Percentiles rank a stretch among this genome's conserved stretches.
These are phyloP conservation scores for Epinotia nisella DNA, from an alignment of 2,888 invertebrate species.

Conservation along the genomic window DNA sequence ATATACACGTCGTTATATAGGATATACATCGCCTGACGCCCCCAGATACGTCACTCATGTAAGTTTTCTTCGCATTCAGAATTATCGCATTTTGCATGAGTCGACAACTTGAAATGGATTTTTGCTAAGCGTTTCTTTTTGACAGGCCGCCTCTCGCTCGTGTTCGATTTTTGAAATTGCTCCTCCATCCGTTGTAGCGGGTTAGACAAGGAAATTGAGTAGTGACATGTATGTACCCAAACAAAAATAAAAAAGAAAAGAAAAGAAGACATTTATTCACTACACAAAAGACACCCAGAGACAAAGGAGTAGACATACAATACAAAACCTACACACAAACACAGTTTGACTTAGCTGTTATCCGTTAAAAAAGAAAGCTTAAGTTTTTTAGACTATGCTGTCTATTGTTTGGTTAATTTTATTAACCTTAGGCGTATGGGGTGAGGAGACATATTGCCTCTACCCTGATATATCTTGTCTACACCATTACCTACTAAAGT, in stretches of 20 bases:
- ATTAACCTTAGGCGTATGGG: too few species aligned
- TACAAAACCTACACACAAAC: too few species aligned
- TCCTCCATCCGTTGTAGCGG: slow-evolving; percentile 26
- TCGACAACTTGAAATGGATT: slow-evolving; percentile 62
- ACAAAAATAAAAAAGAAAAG: too few species aligned
- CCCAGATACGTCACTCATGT: slow-evolving; percentile 78
- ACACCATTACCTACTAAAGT: background rate
- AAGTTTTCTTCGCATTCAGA: slow-evolving; percentile 69
- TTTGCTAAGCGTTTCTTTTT: slow-evolving; percentile 50
- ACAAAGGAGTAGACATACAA: too few species aligned
- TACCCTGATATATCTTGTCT: background rate
- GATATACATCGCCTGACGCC: slow-evolving; percentile 59
- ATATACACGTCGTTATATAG: slow-evolving; percentile 61
- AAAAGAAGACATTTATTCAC: too few species aligned
- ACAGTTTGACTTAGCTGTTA: too few species aligned
- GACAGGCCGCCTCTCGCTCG: slow-evolving; percentile 26
- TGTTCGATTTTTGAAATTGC: slow-evolving; percentile 44
- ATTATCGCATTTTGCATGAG: slow-evolving; percentile 55
- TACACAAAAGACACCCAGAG: too few species aligned
- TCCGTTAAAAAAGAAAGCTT: too few species aligned
- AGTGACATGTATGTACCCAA: background rate
- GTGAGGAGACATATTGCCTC: background rate
- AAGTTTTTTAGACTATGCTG: too few species aligned
- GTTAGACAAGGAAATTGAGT: slow-evolving; percentile 17
- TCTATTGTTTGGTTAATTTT: too few species aligned